These are phyloP conservation scores for Lepidocolaptes lacrymiger DNA, from an alignment of 2,797 vertebrate genomes.

Conservation along the genomic window DNA sequence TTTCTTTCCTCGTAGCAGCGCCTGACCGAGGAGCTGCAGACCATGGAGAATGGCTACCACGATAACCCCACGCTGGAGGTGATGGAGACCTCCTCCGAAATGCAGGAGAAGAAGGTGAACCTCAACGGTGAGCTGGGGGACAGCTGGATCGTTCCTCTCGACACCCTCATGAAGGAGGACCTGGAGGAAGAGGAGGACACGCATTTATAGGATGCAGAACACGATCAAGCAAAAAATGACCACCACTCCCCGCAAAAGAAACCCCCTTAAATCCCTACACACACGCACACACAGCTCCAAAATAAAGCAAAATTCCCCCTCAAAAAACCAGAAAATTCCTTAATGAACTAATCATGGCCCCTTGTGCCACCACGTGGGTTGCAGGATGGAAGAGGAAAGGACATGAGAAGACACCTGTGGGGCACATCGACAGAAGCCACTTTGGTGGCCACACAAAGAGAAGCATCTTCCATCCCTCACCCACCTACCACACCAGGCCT, in stretches of 20 bases:
- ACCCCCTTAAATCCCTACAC: neutral
- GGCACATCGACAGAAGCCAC: neutral
- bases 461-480: neutral
- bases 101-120: conserved; percentile 94
- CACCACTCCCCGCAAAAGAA: neutral
- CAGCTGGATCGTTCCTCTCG: conserved; percentile 95
- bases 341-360: neutral
- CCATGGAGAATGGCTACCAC: conserved; percentile 95
- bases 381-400: neutral
- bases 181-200: conserved; percentile 93
- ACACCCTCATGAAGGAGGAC: conserved; percentile 91
- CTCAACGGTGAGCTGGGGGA: conserved; percentile 91
- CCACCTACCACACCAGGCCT: neutral
- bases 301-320: neutral
- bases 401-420: neutral
- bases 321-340: neutral
- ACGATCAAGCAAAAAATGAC: neutral
- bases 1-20: conserved; percentile 80
- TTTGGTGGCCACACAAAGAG: neutral
- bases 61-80: conserved; percentile 97
- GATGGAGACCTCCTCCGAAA: conserved; percentile 94
- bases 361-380: neutral
- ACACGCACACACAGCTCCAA: neutral
- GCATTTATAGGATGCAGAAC: conserved; percentile 82
- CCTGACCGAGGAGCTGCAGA: conserved; percentile 94